Conservation (phyloP, 1,140 invertebrate genomes). For the Drosophila truncata region DNA sequence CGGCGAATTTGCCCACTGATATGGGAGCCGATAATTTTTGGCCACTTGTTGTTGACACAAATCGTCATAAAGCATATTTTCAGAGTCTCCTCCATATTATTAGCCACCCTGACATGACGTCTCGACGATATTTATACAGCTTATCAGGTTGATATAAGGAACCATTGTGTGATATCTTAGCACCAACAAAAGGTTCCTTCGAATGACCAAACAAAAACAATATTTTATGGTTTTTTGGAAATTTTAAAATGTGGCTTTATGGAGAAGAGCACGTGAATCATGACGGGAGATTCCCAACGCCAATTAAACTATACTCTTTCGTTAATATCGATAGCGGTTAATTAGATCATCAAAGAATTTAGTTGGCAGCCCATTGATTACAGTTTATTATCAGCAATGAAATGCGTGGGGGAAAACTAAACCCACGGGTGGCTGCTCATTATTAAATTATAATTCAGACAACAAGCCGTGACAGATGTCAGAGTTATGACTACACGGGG, state of each 20-base stretch:
- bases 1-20: slow-evolving; percentile 18
- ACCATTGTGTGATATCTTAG: slow-evolving; percentile 41
- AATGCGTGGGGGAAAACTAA: slow-evolving; percentile 25
- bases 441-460: slow-evolving; percentile 78
- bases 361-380: slow-evolving; percentile 42
- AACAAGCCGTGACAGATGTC: slow-evolving; percentile 80
- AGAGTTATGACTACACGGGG: slow-evolving; percentile 40
- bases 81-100: slow-evolving; percentile 1
- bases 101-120: slow-evolving; percentile 17
- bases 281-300: slow-evolving; percentile 16
- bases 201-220: slow-evolving; percentile 26
- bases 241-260: neutral
- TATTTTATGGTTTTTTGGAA: slow-evolving; percentile 34
- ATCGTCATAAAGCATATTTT: slow-evolving; percentile 62
- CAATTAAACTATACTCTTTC: neutral
- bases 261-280: slow-evolving; percentile 23
- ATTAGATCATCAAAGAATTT: slow-evolving; percentile 43
- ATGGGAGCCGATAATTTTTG: slow-evolving; percentile 33
- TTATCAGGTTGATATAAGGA: slow-evolving; percentile 62
- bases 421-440: slow-evolving; percentile 17
- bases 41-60: slow-evolving; percentile 51
- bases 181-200: slow-evolving; percentile 16
- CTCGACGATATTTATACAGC: slow-evolving; percentile 34
- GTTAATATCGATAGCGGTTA: slow-evolving; percentile 15
- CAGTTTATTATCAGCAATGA: slow-evolving; percentile 31